These are phyloP conservation scores for Thereva nobilitata DNA, from an alignment of 2,888 invertebrate species.

Conservation along the genomic window DNA sequence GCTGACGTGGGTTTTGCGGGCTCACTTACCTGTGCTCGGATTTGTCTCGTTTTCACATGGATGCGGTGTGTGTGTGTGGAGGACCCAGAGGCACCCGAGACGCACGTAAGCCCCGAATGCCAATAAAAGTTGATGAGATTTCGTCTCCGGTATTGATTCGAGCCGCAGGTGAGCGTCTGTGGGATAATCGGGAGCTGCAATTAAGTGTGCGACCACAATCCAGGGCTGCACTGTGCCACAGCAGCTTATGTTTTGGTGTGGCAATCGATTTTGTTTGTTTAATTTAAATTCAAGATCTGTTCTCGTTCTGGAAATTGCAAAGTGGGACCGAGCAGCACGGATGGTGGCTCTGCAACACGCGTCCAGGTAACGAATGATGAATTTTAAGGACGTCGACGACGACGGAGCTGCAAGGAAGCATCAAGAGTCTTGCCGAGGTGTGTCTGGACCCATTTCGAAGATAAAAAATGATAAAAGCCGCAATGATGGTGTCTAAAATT, in stretches of 20 bases:
- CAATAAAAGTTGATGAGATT: conserved; percentile 38
- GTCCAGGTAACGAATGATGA: no score
- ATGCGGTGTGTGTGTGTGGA: not conserved
- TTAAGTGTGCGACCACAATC: conserved; percentile 16
- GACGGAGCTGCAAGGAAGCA: no score
- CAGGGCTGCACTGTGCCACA: not conserved
- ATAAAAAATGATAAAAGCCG: no score
- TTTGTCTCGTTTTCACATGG: conserved; percentile 20
- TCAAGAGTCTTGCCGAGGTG: no score
- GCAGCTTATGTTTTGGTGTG: not conserved
- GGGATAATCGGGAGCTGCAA: conserved; percentile 23
- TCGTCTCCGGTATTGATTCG: conserved; percentile 35
- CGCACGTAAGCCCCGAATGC: conserved; percentile 25
- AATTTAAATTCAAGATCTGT: conserved; percentile 25
- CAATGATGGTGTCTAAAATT: no score
- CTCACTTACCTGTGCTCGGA: conserved; percentile 10
- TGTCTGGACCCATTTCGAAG: no score
- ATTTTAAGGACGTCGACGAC: no score
- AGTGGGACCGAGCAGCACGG: no score
- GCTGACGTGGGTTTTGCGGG: not conserved
- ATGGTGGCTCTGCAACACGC: no score
- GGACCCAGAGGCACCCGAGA: conserved; percentile 22
- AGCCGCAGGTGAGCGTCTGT: conserved; percentile 34
- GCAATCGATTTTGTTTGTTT: conserved; percentile 11
- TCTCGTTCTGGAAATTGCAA: not conserved